Conservation (phyloP, 2,888 invertebrate species). For the Tachystola acroxantha region DNA sequence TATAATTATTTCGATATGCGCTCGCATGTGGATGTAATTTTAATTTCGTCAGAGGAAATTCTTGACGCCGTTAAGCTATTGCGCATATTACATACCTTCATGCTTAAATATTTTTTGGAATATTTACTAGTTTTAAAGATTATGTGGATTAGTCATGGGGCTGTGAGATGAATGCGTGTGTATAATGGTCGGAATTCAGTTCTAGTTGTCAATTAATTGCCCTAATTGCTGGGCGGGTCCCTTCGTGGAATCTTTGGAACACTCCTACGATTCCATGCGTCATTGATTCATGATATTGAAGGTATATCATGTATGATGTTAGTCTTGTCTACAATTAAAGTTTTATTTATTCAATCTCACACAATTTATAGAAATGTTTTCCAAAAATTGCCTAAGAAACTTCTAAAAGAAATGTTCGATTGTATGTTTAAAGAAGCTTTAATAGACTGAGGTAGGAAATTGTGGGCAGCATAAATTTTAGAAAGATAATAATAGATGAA, state of each 20-base stretch:
- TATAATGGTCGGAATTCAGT: conserved; percentile 29
- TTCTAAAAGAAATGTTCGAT: too few relatives aligned
- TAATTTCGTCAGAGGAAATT: conserved; percentile 31
- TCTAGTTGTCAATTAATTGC: conserved; percentile 52
- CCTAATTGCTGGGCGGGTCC: conserved; percentile 56
- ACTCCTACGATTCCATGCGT: conserved; percentile 19
- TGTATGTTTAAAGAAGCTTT: too few relatives aligned
- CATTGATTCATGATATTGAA: conserved; percentile 16
- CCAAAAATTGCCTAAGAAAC: too few relatives aligned
- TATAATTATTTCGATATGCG: conserved; percentile 34
- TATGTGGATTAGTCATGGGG: conserved; percentile 22
- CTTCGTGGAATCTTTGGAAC: conserved; percentile 39
- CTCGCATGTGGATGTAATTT: conserved; percentile 25
- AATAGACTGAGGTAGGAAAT: too few relatives aligned
- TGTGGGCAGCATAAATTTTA: too few relatives aligned
- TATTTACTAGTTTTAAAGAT: conserved; percentile 1
- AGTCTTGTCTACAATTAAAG: too few relatives aligned
- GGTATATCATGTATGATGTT: too few relatives aligned
- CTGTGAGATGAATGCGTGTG: conserved; percentile 19
- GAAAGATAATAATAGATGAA: too few relatives aligned
- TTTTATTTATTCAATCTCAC: too few relatives aligned
- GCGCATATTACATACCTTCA: conserved; percentile 18
- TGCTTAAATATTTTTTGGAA: conserved; percentile 2
- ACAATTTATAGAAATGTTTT: too few relatives aligned
- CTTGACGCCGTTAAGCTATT: conserved; percentile 31